Evolutionary conservation across 2,113 vertebrate genomes (phyloP), one percentile per base, ranked within the genome.

Genomic region (Xiphophorus maculatus): DNA sequence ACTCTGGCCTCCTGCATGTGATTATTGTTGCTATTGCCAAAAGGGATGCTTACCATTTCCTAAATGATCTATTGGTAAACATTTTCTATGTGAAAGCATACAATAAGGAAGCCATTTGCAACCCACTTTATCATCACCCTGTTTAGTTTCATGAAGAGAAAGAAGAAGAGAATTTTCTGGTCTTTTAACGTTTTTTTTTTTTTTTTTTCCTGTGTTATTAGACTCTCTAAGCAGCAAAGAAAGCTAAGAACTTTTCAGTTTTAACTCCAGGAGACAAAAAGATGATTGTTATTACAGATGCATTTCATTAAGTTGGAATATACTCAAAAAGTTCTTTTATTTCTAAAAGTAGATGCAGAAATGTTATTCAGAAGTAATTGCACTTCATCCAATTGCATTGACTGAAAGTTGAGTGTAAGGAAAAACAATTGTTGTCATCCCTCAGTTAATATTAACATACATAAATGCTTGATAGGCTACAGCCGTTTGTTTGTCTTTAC

Each of bases 41-140:
- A 75, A 81, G 63, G 67, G 75, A 33, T 17, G 44, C 61, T 72
- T 70, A 76, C 48, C 19, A 3, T 64, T 81, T 66, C 42, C 60
- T 58, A 58, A 85, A 80, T 67, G 74, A 88, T 82, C 71, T 77
- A 82, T 80, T 63, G 67, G 73, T 63, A 29, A 72, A 82, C 79
- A 66, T 89, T 87, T 83, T 81, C 71, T 76, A 82, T 58, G 70
- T 76, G 66, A 87, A 84, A 79, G 77, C 65, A 51, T 67, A 68
- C 70, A 78, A 74, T 72, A 78, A 33, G 15, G 30, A 64, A 17
- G 51, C 51, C 22, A 25, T 54, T 54, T 54, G 51, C 76, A 81
- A 76, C 65, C 77, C 79, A 77, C 51, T 29, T 12, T 8, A 11
- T 40, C 58, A 44, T 71, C 35, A 44, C 28, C 58, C 35, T 40